These are phyloP conservation scores for Dynastes maya DNA, from an alignment of 2,888 invertebrate genomes.

Conservation along the genomic window DNA sequence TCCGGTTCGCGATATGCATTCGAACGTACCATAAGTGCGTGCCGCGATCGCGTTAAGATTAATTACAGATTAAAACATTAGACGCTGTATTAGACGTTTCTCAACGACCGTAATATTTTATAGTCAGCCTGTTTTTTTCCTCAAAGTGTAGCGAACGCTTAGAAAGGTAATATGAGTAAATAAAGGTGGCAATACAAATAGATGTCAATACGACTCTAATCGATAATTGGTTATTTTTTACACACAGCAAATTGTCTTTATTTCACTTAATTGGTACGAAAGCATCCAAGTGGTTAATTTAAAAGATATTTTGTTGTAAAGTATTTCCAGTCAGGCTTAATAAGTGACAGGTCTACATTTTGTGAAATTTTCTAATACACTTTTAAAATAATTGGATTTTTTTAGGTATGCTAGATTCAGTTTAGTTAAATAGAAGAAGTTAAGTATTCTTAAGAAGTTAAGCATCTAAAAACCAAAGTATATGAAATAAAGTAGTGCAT, in stretches of 20 bases:
- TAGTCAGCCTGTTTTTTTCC: slow-evolving; percentile 7
- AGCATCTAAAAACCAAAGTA: too few species aligned
- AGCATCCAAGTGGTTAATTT: not conserved
- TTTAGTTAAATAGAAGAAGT: too few species aligned
- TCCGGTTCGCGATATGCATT: slow-evolving; percentile 22
- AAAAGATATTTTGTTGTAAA: not conserved
- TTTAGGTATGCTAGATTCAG: too few species aligned
- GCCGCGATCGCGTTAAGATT: slow-evolving; percentile 25
- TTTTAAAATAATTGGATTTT: too few species aligned
- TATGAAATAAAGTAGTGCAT: too few species aligned
- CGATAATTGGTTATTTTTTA: not conserved
- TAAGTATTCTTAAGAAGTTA: too few species aligned
- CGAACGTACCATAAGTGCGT: slow-evolving; percentile 21
- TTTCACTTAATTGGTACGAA: not conserved
- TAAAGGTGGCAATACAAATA: not conserved
- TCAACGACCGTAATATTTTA: slow-evolving; percentile 29
- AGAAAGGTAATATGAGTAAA: slow-evolving; percentile 28
- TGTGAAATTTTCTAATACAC: too few species aligned
- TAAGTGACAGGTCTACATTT: too few species aligned
- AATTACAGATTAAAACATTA: slow-evolving; percentile 39
- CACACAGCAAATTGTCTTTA: not conserved
- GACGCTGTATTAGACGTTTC: slow-evolving; percentile 26
- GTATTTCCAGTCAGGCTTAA: too few species aligned
- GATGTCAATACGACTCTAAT: not conserved
- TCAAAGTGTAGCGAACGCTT: not conserved